Conservation (phyloP, 2,797 vertebrate species). For the Pangasius krempfi region DNA sequence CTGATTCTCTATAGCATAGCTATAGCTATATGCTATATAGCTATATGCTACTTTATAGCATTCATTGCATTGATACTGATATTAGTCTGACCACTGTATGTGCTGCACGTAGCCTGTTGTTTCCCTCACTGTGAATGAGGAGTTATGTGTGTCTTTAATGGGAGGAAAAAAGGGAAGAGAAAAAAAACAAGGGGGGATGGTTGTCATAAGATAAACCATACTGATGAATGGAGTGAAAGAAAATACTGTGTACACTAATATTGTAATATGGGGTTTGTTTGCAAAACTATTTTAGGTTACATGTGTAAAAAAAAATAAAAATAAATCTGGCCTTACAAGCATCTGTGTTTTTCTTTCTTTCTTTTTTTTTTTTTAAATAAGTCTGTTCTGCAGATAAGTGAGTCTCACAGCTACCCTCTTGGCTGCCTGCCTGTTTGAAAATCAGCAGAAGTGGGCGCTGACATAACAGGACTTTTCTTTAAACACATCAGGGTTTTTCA, state of each 20-base stretch:
- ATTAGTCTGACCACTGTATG: background rate
- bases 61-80: background rate
- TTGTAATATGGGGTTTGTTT: background rate
- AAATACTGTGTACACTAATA: background rate
- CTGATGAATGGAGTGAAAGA: background rate
- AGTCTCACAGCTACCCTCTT: background rate
- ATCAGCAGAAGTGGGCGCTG: background rate
- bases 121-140: background rate
- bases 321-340: background rate
- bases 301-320: background rate
- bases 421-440: constrained; percentile 1
- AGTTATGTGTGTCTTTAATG: background rate
- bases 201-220: background rate
- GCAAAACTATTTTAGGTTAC: background rate
- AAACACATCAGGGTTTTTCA: background rate
- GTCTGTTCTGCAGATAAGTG: background rate
- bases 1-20: background rate
- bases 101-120: background rate
- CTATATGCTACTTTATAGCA: background rate
- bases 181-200: background rate
- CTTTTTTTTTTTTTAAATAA: no score
- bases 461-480: background rate
- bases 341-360: background rate
- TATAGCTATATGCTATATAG: no score
- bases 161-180: background rate